Evolutionary conservation across 2,113 vertebrate species (phyloP), one percentile per base, ranked within the genome.

Genomic region (Ageneiosus marmoratus): DNA sequence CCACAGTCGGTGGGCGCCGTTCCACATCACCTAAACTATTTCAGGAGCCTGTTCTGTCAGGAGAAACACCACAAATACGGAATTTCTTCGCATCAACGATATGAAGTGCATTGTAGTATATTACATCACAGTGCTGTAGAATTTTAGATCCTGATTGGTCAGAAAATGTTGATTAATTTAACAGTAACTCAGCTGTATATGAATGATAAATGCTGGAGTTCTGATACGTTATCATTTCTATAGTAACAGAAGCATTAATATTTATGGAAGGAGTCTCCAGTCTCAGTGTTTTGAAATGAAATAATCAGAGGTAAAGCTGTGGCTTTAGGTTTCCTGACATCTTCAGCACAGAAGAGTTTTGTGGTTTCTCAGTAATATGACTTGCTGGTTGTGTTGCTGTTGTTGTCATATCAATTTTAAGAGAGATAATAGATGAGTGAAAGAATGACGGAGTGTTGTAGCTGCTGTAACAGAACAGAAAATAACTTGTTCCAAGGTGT

Each of bases 11-110:
- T 37, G 22, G 74, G 62, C 74, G 13, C 2, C 32, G 34, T 55
- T 77, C 50, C 51, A 34, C 37, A 27, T 53, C 6, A 16, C 6
- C 51, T 56, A 34, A 77, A 77, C 82, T 78, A 78, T 69, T 77
- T 83, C 74, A 70, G 74, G 74, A 83, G 62, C 13, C 81, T 51
- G 44, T n/a, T 27, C 55, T 58, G 20, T 18, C 24, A 76, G 24
- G 44, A 63, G 53, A 13, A 41, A 51, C 50, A 44, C 32, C 50
- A 27, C 32, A 1, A 9, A 75, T 2, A 75, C 20, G n/a, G 27
- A 75, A 53, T 53, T 51, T 75, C 48, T 75, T 34, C 15, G 0
- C 48, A 22, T 29, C 70, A 16, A 5, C 15, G 24, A n/a, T 48
- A n/a, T 27, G 1, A 74, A 74, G 5, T 41, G 37, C 37, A 5